Evolutionary conservation across 2,797 vertebrate species (phyloP), one percentile per base, ranked within the genome.

Genomic region (Cryptoprocta ferox): DNA sequence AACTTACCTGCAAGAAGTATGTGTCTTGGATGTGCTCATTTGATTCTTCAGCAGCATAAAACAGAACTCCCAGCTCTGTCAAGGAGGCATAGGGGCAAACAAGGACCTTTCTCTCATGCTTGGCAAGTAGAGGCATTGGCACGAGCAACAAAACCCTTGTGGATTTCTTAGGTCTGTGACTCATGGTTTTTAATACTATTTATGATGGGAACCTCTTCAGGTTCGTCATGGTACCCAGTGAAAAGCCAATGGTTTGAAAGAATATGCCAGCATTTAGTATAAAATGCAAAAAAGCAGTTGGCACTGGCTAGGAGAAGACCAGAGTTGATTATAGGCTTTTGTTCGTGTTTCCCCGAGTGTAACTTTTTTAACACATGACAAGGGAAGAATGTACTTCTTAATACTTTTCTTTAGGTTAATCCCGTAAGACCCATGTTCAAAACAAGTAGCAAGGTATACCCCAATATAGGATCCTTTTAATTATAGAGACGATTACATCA

Each of bases 161-260:
- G 32, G 32, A 21, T 78, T 35, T 82, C 92, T 91, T 81, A 89
- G 26, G 39, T 84, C 24, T 94, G 50, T 95, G 90, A 94, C 37
- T 93, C n/a, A 30, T 42, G 14, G 45, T 28, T 82, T 48, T 96
- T 70, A 82, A 70, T 56, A 80, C 42, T 80, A 76, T 28, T 35
- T 30, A 39, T 63, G 32, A 78, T 14, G 61, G 50, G 85, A 94
- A 59, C 71, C 16, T 78, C 85, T 80, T 76, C 42, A 81, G 59
- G 30, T 30, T 89, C 56, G 18, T 45, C 28, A 68, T 85, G 75
- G 16, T 42, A 45, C 39, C 53, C 28, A 70, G 18, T 45, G 26
- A 66, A 78, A 95, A 92, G 71, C 45, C 85, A 65, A 78, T 37
- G 3, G 11, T 87, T 78, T 42, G 18, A 92, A 26, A 4, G 6